Evolutionary conservation across 2,113 vertebrate species (phyloP), one percentile per base, ranked within the genome.

Genomic region (Rhadina sibilatrix): DNA sequence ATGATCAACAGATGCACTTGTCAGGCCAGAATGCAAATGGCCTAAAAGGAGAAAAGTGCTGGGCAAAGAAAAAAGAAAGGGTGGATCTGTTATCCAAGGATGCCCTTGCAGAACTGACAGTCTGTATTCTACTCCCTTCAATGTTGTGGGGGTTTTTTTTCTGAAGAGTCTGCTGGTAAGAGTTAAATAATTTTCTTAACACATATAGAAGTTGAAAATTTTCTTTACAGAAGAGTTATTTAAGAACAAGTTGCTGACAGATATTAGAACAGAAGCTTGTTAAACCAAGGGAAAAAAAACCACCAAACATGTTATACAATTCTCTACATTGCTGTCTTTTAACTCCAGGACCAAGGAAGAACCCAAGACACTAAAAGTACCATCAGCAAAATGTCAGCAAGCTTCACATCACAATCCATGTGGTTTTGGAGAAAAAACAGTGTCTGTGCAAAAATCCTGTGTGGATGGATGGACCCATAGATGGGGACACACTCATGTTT

Each of bases 381-480:
- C 49, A 91, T 11, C 35, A 83, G 38, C 11, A 71, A 59, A 38
- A 57, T 4, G 16, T 9, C 57, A 66, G n/a, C 24, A 79, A 72
- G 35, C n/a, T 65, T 50, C 25, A 52, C 27, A 31, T 6, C 23
- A 38, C 11, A 71, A 8, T 40, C 25, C 63, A 54, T 10, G 25
- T 56, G 27, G 5, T 15, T 90, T 82, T 57, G 49, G 25, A 87
- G 15, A 76, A 80, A 53, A 80, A 80, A 52, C 0, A 33, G 20
- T 2, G 28, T 31, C 47, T 24, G n/a, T 66, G 52, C n/a, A 76
- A 49, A 77, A 75, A 1, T 15, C 31, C 23, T 4, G 2, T 8
- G 24, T 15, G 22, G n/a, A 6, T 3, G 30, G 23, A 33, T 4
- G 12, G 8, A 37, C 14, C 12, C 21, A 3, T 0, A 11, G 2